Base-by-base conservation (phyloP, 2,113 vertebrate species). In the Silurus asotus region DNA sequence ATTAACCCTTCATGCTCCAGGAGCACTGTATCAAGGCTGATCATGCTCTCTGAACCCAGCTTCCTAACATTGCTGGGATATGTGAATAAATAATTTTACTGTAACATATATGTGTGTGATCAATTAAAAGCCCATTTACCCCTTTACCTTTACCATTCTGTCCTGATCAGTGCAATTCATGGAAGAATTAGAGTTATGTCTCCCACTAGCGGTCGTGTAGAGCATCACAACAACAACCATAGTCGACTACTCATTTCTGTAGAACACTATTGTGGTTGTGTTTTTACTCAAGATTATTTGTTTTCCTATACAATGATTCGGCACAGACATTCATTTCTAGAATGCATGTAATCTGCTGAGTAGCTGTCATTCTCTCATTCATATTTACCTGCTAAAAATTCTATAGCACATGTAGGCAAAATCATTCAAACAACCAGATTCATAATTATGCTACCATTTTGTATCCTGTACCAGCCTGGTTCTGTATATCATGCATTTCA, bases 201-300 rank as follows among this genome's bases (percentile, higher is more conserved):
- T 55, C 85, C 85, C 59, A 45, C 85, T 82, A 82, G 79, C 62
- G 85, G 28, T n/a, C 3, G 0, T 45, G 58, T 2, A 17, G 19
- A 55, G 48, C 25, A 87, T 87, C 56, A 82, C 80, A 87, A 86
- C 85, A 87, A 87, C 85, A 87, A 82, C 80, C 25, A 13, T 25
- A 15, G n/a, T 45, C 3, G 37, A 59, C 23, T 62, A 61, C 53
- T 86, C 77, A 72, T 72, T 61, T 10, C 6, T 48, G 25, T 53
- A 70, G 51, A 37, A 58, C 51, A 17, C 1, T 37, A 20, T 10
- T 81, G 25, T 69, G 28, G 37, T 59, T 20, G 3, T 69, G 64
- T 81, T 81, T 72, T 81, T 37, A 70, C 5, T 51, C 23, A 62
- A 56, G 20, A 48, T 11, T 28, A 58, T 48, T 64, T 65, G 17